Evolutionary conservation across 2,113 vertebrate species (phyloP).

Genomic region (Marmota monax): DNA sequence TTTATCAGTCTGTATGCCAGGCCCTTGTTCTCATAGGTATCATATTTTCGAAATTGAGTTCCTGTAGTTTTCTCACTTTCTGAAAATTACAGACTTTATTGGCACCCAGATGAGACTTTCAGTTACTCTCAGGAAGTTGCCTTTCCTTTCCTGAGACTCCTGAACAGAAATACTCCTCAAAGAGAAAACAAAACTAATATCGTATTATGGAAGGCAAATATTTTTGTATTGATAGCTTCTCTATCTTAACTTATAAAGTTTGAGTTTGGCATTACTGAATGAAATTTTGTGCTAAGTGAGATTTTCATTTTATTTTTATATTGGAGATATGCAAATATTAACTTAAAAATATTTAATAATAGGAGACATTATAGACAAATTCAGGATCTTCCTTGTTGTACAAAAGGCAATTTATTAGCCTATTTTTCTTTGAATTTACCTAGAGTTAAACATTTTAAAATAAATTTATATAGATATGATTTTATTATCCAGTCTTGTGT

Average conservation of each 20-base stretch:
- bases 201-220: background rate
- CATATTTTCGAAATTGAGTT: background rate
- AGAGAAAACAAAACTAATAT: background rate
- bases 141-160: background rate
- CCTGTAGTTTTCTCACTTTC: background rate
- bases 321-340: background rate
- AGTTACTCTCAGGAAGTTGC: background rate
- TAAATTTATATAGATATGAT: background rate
- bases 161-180: background rate
- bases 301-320: background rate
- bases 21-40: conserved; percentile 1
- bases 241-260: background rate
- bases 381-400: background rate
- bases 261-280: conserved; percentile 1
- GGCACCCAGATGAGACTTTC: background rate
- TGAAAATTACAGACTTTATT: background rate
- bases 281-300: background rate
- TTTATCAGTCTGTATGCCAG: background rate
- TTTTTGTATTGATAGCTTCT: background rate
- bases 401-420: background rate
- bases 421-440: background rate
- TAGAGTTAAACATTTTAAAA: background rate
- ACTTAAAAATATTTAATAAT: background rate
- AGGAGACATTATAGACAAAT: background rate
- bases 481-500: background rate